Evolutionary conservation across 2,888 invertebrate genomes (phyloP).

Genomic region (Tryphoninae sp.): DNA sequence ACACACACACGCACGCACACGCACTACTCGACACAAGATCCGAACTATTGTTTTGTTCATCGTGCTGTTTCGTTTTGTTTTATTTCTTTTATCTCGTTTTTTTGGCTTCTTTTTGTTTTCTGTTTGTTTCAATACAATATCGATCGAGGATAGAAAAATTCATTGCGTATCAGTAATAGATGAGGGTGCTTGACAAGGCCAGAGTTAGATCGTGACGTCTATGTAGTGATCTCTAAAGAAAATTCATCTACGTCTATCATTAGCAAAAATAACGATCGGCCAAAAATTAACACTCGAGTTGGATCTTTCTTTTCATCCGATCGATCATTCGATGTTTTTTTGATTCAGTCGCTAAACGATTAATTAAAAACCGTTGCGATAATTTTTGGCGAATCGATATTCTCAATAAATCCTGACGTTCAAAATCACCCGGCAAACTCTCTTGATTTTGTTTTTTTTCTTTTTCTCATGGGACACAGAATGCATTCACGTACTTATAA

Average conservation of each 20-base stretch:
- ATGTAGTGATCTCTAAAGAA: constrained; percentile 49
- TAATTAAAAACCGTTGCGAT: background rate
- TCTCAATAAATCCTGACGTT: constrained; percentile 39
- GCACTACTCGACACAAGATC: constrained; percentile 28
- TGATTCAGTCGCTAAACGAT: background rate
- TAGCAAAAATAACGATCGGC: constrained; percentile 47
- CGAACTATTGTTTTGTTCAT: constrained; percentile 25
- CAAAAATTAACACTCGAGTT: background rate
- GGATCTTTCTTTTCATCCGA: background rate
- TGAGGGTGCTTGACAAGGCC: constrained; percentile 54
- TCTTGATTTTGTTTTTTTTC: constrained; percentile 9
- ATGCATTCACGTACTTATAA: constrained; percentile 61
- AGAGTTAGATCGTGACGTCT: constrained; percentile 47
- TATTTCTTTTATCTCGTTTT: background rate
- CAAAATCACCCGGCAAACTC: constrained; percentile 27
- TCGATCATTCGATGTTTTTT: background rate
- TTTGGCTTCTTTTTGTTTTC: background rate
- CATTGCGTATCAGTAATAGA: constrained; percentile 36
- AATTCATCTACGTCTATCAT: constrained; percentile 44
- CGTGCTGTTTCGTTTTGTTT: constrained; percentile 27
- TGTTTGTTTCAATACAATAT: constrained; percentile 9
- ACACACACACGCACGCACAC: constrained; percentile 7
- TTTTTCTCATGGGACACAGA: constrained; percentile 47
- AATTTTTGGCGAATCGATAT: constrained; percentile 22
- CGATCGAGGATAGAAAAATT: constrained; percentile 34